Evolutionary conservation across 2,797 vertebrate genomes (phyloP).

Genomic region (Oreochromis mossambicus): DNA sequence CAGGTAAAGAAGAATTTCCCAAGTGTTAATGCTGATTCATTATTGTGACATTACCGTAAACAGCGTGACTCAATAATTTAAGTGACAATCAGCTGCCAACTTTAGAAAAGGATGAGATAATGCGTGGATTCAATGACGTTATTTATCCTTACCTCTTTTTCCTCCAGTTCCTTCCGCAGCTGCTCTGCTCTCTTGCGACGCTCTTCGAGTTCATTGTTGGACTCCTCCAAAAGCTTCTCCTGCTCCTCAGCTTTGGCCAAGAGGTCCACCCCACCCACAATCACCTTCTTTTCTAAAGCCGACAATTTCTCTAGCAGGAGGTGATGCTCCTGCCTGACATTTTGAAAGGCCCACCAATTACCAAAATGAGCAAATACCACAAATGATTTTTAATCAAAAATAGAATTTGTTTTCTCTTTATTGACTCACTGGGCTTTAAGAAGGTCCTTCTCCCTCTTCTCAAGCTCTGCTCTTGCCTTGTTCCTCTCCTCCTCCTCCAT

Average conservation of each 20-base stretch:
- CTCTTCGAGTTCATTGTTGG: conserved; percentile 96
- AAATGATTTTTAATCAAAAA: neutral
- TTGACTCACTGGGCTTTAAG: conserved; percentile 95
- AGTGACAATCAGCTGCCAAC: neutral
- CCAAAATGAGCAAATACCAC: neutral
- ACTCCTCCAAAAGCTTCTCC: conserved; percentile 95
- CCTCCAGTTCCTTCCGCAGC: conserved; percentile 93
- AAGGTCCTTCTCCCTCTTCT: conserved; percentile 96
- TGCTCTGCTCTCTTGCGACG: conserved; percentile 91
- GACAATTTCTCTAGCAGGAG: conserved; percentile 91
- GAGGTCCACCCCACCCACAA: conserved; percentile 96
- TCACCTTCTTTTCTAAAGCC: conserved; percentile 95
- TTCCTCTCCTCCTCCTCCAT: conserved; percentile 99
- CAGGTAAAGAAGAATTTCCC: neutral
- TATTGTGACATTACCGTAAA: neutral
- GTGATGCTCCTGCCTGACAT: conserved; percentile 91
- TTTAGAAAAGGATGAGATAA: neutral
- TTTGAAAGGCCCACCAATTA: neutral
- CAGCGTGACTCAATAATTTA: neutral
- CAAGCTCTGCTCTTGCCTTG: conserved; percentile 94
- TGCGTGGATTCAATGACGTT: neutral
- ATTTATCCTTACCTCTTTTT: conserved; percentile 85
- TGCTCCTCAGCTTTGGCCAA: conserved; percentile 98
- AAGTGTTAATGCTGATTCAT: neutral
- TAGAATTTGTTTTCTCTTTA: neutral